These are phyloP conservation scores for Clarias macrocephalus DNA, from an alignment of 2,113 vertebrate species.

Conservation along the genomic window DNA sequence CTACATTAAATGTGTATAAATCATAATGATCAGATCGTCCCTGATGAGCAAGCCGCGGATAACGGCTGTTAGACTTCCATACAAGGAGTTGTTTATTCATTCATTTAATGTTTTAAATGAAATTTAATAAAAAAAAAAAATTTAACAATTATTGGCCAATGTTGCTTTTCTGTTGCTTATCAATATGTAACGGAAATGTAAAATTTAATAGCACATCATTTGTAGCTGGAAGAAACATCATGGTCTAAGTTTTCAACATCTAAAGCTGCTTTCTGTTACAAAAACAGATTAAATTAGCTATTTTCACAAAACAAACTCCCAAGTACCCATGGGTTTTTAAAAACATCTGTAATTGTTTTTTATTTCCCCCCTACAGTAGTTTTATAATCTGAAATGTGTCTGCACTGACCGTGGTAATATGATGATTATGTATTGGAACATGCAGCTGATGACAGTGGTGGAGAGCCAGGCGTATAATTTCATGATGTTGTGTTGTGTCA, in stretches of 20 bases:
- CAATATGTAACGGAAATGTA: no score
- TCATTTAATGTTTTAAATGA: no score
- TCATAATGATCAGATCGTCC: no score
- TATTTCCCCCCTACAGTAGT: background rate
- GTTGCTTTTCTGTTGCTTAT: no score
- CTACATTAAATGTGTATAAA: no score
- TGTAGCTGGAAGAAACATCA: background rate
- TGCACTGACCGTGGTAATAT: background rate
- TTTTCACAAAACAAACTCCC: background rate
- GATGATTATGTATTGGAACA: background rate
- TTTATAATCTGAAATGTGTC: background rate
- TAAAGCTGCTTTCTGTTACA: background rate
- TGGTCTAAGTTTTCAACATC: background rate
- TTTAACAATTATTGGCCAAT: no score
- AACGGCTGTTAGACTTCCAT: no score
- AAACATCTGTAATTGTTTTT: background rate
- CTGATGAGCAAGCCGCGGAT: no score
- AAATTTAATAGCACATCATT: background rate
- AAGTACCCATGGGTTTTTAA: background rate
- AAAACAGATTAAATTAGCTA: background rate
- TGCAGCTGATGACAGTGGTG: background rate
- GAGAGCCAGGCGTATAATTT: background rate
- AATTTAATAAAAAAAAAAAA: no score
- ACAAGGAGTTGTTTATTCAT: no score
- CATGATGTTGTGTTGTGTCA: background rate